Conservation (phyloP, 1,140 invertebrate species). For the Drosophila simulans region DNA sequence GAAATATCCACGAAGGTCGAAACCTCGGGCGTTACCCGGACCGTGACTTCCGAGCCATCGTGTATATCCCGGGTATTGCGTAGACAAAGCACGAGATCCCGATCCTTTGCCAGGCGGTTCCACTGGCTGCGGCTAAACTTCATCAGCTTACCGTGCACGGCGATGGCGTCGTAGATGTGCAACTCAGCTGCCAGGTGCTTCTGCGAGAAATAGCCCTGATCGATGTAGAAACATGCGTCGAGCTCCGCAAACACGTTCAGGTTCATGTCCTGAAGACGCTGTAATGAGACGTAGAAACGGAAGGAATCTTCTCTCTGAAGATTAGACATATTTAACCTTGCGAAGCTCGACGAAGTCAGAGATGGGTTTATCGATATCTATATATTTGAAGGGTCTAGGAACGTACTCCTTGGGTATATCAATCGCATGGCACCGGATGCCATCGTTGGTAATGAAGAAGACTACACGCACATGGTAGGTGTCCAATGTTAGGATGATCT, state of each 20-base stretch:
- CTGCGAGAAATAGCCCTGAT: constrained; percentile 74
- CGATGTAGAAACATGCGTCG: constrained; percentile 72
- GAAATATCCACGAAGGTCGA: constrained; percentile 71
- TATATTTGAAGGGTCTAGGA: constrained; percentile 47
- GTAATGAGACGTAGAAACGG: background rate
- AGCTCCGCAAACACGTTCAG: constrained; percentile 74
- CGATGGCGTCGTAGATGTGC: constrained; percentile 64
- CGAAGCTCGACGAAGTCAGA: constrained; percentile 63
- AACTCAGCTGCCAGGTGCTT: constrained; percentile 72
- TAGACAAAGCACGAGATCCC: constrained; percentile 61
- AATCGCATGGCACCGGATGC: constrained; percentile 65
- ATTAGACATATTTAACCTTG: constrained; percentile 32
- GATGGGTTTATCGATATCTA: constrained; percentile 61
- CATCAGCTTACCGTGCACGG: constrained; percentile 61
- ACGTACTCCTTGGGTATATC: constrained; percentile 53
- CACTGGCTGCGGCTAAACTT: constrained; percentile 60
- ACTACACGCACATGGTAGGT: constrained; percentile 59
- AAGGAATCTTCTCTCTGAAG: background rate
- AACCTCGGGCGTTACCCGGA: constrained; percentile 64
- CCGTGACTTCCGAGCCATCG: constrained; percentile 32
- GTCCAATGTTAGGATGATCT: constrained; percentile 74
- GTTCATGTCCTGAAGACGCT: constrained; percentile 66
- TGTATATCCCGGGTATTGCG: constrained; percentile 36
- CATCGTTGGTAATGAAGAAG: constrained; percentile 44
- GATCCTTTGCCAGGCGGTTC: constrained; percentile 71